Evolutionary conservation across 2,888 invertebrate genomes (phyloP).

Genomic region (Agrotis exclamationis): DNA sequence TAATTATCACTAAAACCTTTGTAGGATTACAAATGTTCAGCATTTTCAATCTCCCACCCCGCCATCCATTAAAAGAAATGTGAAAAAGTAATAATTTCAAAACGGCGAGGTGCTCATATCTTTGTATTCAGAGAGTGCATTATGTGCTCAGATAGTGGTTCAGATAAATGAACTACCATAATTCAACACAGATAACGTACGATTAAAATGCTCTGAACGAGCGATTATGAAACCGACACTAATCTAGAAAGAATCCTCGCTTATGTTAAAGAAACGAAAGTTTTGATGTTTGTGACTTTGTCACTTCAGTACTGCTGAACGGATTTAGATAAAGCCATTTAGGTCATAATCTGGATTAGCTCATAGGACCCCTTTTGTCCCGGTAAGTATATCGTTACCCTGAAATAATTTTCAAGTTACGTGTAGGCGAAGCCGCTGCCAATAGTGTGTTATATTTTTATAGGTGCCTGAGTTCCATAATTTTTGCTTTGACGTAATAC

Average conservation of each 20-base stretch:
- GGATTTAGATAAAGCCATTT: too few species aligned
- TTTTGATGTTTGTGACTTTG: too few species aligned
- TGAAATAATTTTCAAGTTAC: too few species aligned
- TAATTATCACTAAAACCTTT: conserved; percentile 35
- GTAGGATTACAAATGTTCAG: conserved; percentile 10
- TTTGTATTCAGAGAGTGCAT: conserved; percentile 43
- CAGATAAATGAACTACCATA: conserved; percentile 45
- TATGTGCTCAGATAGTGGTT: conserved; percentile 36
- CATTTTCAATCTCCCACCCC: not conserved
- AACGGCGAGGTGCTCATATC: conserved; percentile 53
- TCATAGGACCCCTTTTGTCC: too few species aligned
- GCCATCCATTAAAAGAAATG: conserved; percentile 46
- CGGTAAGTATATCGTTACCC: too few species aligned
- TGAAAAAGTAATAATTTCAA: conserved; percentile 39
- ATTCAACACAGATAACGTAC: conserved; percentile 29
- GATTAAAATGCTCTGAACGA: conserved; percentile 29
- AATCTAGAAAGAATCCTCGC: not conserved
- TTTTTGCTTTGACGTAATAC: conserved; percentile 10
- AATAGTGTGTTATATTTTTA: not conserved
- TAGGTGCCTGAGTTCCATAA: not conserved
- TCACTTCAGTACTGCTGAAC: too few species aligned
- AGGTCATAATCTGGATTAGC: too few species aligned
- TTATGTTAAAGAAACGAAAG: too few species aligned
- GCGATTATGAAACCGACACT: not conserved
- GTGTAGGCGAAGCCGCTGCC: too few species aligned